Conservation (phyloP, 1,140 invertebrate species). For the Bombus vancouverensis region DNA sequence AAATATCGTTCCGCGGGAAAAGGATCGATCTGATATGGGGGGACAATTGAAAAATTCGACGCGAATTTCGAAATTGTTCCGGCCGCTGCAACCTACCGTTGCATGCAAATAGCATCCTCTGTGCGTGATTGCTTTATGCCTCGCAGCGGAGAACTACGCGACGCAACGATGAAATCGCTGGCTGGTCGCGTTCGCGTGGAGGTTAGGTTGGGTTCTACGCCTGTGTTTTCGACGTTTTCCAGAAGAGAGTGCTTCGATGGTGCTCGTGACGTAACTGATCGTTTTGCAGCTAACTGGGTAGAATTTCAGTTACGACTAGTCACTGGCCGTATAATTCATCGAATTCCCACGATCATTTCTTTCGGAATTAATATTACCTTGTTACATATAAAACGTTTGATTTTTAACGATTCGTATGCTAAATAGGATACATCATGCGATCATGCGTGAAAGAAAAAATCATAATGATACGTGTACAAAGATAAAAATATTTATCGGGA, state of each 20-base stretch:
- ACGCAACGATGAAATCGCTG: neutral
- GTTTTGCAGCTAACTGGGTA: neutral
- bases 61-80: neutral
- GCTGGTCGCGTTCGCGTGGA: neutral
- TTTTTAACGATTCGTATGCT: too few species aligned
- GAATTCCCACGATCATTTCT: neutral
- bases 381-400: too few species aligned
- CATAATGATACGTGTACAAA: neutral
- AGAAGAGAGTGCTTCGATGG: too few species aligned
- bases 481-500: neutral
- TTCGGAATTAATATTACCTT: too few species aligned
- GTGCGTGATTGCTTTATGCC: conserved; percentile 22
- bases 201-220: too few species aligned
- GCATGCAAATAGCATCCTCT: conserved; percentile 22
- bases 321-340: neutral
- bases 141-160: neutral
- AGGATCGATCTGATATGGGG: too few species aligned
- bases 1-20: neutral
- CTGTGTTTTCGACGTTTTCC: neutral
- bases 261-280: neutral
- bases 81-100: neutral
- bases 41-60: conserved; percentile 8
- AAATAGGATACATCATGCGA: neutral
- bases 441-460: neutral
- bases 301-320: neutral